Evolutionary conservation across 1,140 invertebrate species (phyloP), one percentile per base, ranked within the genome.

Genomic region (Formica selysi): DNA sequence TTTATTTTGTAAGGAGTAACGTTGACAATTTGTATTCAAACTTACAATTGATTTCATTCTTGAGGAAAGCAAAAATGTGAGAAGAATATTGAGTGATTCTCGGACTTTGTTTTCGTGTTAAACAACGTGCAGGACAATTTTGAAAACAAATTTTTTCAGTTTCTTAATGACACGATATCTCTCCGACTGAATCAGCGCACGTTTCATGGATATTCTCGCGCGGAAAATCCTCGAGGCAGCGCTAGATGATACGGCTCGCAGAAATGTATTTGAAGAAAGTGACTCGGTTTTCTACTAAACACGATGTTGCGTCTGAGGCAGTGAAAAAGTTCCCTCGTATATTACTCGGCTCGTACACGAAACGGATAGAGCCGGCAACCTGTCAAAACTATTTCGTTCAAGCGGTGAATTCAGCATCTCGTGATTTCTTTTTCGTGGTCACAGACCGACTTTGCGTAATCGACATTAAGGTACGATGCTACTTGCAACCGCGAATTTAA

Each of bases 301-400:
- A 38, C 61, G 76, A 80, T 44, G 44, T 70, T 68, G 16, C 76
- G 22, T 67, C 61, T 26, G 62, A 26, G 64, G 64, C n/a, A 80
- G 65, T 80, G 78, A 80, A 80, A 57, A 70, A 80, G 64, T 80
- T 80, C 64, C 2, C 76, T 38, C 76, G 36, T 79, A 79, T 51
- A 67, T 79, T 67, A 79, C 41, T 38, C 8, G 48, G 48, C 36
- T 26, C n/a, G n/a, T 26, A 10, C 51, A 26, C n/a, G 64, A n/a
- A 54, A 57, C 76, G 64, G 41, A 54, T 59, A 29, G 22, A 57
- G 78, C 41, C 76, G 36, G 78, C 41, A 65, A 65, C 64, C 64
- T 70, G 64, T 79, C 62, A 68, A 70, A 80, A 80, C 76, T 32
- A 68, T 70, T 70, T 80, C 64, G 44, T 65, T 26, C 44, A 32